Evolutionary conservation across 2,113 vertebrate species (phyloP).

Genomic region (Psammodynastes pulverulentus): DNA sequence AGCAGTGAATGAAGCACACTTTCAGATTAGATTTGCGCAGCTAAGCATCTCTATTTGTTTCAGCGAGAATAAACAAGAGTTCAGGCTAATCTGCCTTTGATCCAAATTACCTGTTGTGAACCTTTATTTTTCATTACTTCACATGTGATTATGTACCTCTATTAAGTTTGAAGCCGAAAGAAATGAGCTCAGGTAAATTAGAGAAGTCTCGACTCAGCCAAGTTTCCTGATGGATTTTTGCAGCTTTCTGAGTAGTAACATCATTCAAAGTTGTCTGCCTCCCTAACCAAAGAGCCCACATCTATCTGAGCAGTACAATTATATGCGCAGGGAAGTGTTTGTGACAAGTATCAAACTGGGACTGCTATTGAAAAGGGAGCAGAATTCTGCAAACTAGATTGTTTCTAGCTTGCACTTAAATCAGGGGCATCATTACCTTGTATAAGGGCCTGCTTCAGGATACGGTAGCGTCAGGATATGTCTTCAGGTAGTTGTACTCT

Average conservation of each 20-base stretch:
- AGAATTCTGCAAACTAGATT: not conserved
- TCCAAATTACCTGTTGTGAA: slow-evolving; percentile 27
- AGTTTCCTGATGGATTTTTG: slow-evolving; percentile 22
- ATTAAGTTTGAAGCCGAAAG: slow-evolving; percentile 18
- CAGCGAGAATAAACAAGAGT: slow-evolving; percentile 19
- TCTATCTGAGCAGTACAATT: not conserved
- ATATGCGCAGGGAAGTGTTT: not conserved
- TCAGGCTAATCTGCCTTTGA: slow-evolving; percentile 28
- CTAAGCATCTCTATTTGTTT: slow-evolving; percentile 39
- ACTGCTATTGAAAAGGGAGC: not conserved
- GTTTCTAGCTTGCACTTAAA: not conserved
- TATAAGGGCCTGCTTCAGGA: not conserved
- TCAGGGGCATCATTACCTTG: not conserved
- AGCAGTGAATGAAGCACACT: slow-evolving; percentile 17
- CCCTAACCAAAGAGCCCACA: slow-evolving; percentile 16
- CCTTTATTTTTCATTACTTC: slow-evolving; percentile 19
- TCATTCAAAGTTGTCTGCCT: slow-evolving; percentile 18
- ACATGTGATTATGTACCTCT: slow-evolving; percentile 16
- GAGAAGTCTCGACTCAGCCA: slow-evolving; percentile 13
- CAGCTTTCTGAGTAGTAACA: not conserved
- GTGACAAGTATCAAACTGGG: not conserved
- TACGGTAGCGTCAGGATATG: not conserved
- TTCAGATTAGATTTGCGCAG: slow-evolving; percentile 32
- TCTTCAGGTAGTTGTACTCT: not conserved
- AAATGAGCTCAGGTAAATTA: rapidly evolving